A percentile compares a stretch with the other conserved stretches of the same genome.
Evolutionary conservation across 2,888 invertebrate genomes (phyloP).

Genomic region (Ornithoptera priamus): DNA sequence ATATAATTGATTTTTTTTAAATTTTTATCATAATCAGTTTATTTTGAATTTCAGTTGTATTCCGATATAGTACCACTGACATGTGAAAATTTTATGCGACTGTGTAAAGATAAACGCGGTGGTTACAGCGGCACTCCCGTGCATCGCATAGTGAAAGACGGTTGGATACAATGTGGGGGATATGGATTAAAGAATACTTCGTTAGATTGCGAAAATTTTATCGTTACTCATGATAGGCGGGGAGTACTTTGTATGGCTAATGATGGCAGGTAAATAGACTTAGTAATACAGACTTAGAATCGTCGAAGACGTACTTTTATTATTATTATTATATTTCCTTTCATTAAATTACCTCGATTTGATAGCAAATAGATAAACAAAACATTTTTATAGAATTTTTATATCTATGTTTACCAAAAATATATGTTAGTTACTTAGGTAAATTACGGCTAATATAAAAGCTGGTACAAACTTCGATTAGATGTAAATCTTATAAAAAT

Average conservation of each 20-base stretch:
- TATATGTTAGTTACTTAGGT: too few relatives aligned
- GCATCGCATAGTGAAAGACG: conserved; percentile 83
- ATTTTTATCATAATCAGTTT: not conserved
- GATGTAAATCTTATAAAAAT: too few relatives aligned
- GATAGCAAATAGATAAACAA: too few relatives aligned
- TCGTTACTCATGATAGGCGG: conserved; percentile 81
- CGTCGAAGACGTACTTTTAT: too few relatives aligned
- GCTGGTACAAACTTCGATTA: too few relatives aligned
- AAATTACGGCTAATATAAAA: too few relatives aligned
- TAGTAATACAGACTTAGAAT: too few relatives aligned
- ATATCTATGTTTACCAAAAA: too few relatives aligned
- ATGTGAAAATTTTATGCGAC: conserved; percentile 79
- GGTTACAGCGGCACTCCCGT: conserved; percentile 80
- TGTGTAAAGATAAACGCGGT: conserved; percentile 67
- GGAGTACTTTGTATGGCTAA: conserved; percentile 88
- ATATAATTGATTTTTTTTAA: not conserved
- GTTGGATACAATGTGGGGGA: conserved; percentile 87
- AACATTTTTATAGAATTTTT: too few relatives aligned
- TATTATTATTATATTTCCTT: too few relatives aligned
- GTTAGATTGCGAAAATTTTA: conserved; percentile 84
- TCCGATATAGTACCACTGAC: conserved; percentile 80
- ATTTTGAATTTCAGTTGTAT: conserved; percentile 67
- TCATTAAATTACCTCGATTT: too few relatives aligned
- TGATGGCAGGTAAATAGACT: conserved; percentile 68
- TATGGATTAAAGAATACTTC: conserved; percentile 58